Evolutionary conservation across 2,113 vertebrate species (phyloP), one percentile per base, ranked within the genome.

Genomic region (Natator depressus): DNA sequence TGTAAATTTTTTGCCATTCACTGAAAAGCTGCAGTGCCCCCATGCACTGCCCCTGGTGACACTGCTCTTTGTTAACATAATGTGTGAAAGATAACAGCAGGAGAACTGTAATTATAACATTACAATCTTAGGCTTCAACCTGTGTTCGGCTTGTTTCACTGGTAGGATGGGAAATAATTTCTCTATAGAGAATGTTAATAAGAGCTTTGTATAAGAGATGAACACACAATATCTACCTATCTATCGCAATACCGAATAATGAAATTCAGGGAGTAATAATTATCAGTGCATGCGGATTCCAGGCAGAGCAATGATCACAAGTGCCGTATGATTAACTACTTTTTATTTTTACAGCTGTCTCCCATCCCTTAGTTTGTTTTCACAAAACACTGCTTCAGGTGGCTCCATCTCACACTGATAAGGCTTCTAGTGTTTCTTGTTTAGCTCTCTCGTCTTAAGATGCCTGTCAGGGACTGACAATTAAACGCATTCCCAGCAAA

Each of bases 181-280:
- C 82, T 8, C 51, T 42, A 42, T 57, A 53, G 62, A 87, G 86
- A 91, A 91, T 59, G 53, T 90, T 97, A 96, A 96, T 96, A 35
- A 90, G 88, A 86, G 86, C 76, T 89, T 96, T 95, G 87, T 82
- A 4, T 35, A 78, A 1, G 89, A 92, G 97, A 94, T 89, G 96
- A 96, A 96, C 90, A 49, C 1, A 47, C 55, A 3, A 14, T 76
- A 42, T 83, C 62, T 53, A 95, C 97, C 95, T 91, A 92, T 97
- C 95, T 91, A 93, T 97, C 95, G 96, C 95, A 95, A 96, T 90
- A 95, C 90, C 65, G 94, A 89, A 72, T 79, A 97, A 93, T 46
- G 88, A 38, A 96, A 93, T 95, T 90, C 89, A 57, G 55, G 95
- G 95, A 88, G 92, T 91, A 95, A 83, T 96, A 95, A 97, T 97